phyloP scores from a whole-genome alignment of 2,113 vertebrate genomes.

The Notiomystis cincta region DNA sequence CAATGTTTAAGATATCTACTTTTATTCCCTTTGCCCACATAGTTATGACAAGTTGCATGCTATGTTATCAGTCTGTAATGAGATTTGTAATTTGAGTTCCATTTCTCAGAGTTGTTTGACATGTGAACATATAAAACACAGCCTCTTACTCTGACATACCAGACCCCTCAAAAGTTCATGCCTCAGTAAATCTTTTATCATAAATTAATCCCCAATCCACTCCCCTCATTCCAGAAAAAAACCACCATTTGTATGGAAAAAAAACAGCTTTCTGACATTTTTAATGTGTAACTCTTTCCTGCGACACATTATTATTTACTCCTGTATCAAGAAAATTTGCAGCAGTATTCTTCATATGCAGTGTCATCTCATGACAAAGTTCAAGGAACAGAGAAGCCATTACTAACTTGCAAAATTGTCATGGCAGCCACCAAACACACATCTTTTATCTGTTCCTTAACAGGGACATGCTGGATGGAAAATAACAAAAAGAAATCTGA shows the following conservation, averaged over 20 bases:
- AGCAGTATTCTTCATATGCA: not conserved
- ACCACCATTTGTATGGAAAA: not conserved
- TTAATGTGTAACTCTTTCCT: not conserved
- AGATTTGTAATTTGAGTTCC: not conserved
- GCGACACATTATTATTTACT: not conserved
- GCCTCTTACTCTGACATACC: not conserved
- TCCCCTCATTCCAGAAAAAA: fast-evolving
- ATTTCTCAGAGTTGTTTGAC: not conserved
- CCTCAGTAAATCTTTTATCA: not conserved
- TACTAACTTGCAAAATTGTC: not conserved
- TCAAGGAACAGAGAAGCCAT: not conserved
- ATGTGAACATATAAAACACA: not conserved
- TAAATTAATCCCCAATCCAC: not conserved
- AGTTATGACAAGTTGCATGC: not conserved
- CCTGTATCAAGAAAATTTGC: not conserved
- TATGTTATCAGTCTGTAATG: not conserved
- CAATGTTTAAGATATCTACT: not conserved
- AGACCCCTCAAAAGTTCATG: not conserved
- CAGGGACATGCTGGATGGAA: not conserved
- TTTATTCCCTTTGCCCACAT: not conserved
- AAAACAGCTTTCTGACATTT: not conserved
- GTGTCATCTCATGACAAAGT: not conserved
- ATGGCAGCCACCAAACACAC: not conserved
- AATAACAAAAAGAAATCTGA: not conserved
- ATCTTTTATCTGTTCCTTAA: not conserved